Base-by-base conservation (phyloP, 2,888 invertebrate genomes). In the Theretra japonica region DNA sequence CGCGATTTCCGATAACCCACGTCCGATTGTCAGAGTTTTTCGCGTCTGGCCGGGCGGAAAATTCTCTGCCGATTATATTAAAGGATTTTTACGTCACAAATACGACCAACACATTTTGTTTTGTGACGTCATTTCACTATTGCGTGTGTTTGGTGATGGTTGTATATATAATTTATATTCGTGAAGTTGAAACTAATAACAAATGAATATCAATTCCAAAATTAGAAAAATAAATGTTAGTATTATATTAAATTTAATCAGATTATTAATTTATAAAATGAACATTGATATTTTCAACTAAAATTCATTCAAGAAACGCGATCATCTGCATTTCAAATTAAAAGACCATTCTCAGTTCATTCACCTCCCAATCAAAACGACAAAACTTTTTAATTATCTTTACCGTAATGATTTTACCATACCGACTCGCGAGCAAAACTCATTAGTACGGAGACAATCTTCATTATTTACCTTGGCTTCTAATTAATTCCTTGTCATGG, bases 401-500 rank as follows among this genome's bases (percentile, higher is more conserved):
- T 82, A 80, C 84, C 80, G 86, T 92, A 91, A 94, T 93, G 90
- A 93, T 93, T 86, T 85, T 79, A 83, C 83, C 80, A 81, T 82
- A 82, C 83, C 72, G 81, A 75, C 82, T 82, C 79, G 82, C 80
- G 85, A 86, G 85, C 86, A 92, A 94, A 93, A 93, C 93, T 93
- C 93, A 92, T 94, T 92, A 92, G 90, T 86, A 88, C 84, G 79
- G 90, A 90, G 93, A 93, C 93, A 93, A 93, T 92, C 92, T 94
- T 90, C 93, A 94, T 94, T 94, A 94, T 94, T 94, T 94, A 94
- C 93, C 93, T 94, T 91, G 87, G 90, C 89, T 88, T 89, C 88
- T 94, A 94, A 94, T 95, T 94, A 94, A 94, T 95, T 95, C 94
- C 93, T 93, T 94, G 94, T 94, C 94, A 94, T 94, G 94, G 94